Evolutionary conservation across 2,797 vertebrate genomes (phyloP).

Genomic region (Enteromius unitaeniatus): DNA sequence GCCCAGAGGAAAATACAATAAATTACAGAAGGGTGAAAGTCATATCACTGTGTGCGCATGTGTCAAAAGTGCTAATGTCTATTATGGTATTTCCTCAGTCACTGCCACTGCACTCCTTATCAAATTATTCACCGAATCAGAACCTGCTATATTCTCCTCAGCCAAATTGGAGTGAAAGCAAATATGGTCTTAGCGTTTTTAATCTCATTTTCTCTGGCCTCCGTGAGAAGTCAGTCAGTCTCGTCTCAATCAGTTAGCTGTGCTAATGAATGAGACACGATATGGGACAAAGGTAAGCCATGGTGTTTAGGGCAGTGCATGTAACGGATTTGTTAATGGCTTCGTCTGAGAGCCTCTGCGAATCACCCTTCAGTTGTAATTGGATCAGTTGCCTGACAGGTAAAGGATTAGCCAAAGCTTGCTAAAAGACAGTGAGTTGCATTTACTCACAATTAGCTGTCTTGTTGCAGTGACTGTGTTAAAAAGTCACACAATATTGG

Average conservation of each 20-base stretch:
- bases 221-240: neutral
- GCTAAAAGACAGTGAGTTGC: constrained; percentile 47
- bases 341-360: constrained; percentile 37
- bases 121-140: neutral
- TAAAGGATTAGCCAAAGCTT: constrained; percentile 56
- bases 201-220: neutral
- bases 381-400: constrained; percentile 53
- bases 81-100: constrained; percentile 27
- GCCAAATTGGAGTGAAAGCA: neutral
- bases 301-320: constrained; percentile 39
- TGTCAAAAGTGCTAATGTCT: constrained; percentile 1
- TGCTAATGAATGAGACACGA: constrained; percentile 48
- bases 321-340: constrained; percentile 42
- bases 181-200: neutral
- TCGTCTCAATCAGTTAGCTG: neutral
- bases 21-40: neutral
- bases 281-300: constrained; percentile 59
- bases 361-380: constrained; percentile 57
- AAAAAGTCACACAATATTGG: neutral
- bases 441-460: constrained; percentile 8
- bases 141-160: neutral
- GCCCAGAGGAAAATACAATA: neutral
- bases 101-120: neutral
- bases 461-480: neutral
- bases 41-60: neutral